Conservation (phyloP, 2,888 invertebrate species). For the Scaptomyza cyrtandrae region DNA sequence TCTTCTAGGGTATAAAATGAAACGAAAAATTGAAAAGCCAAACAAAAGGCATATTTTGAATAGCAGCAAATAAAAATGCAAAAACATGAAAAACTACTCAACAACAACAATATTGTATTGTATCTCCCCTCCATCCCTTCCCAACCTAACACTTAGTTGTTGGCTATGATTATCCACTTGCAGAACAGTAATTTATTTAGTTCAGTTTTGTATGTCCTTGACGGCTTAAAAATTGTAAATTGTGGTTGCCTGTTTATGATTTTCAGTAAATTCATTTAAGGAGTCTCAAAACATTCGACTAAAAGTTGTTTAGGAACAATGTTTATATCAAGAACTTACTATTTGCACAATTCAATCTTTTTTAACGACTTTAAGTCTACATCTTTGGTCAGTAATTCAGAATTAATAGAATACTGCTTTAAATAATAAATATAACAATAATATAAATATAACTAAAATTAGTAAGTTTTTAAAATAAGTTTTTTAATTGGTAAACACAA, state of each 20-base stretch:
- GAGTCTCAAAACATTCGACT: no score
- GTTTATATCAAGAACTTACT: background rate
- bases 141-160: slow-evolving; percentile 22
- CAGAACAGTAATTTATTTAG: slow-evolving; percentile 20
- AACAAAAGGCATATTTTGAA: slow-evolving; percentile 42
- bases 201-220: slow-evolving; percentile 9
- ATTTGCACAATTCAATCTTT: background rate
- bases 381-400: background rate
- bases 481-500: slow-evolving; percentile 25
- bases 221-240: slow-evolving; percentile 15
- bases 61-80: slow-evolving; percentile 30
- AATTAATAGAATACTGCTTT: slow-evolving; percentile 6
- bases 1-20: no score
- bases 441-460: slow-evolving; percentile 10
- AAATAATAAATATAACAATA: no score
- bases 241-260: background rate
- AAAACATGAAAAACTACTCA: slow-evolving; percentile 70
- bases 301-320: background rate
- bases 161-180: slow-evolving; percentile 43
- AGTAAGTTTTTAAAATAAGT: background rate
- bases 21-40: slow-evolving; percentile 41
- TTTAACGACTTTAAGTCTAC: background rate
- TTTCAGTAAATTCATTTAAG: background rate
- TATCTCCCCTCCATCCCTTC: background rate
- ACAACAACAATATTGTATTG: slow-evolving; percentile 22